Evolutionary conservation across 1,140 invertebrate species (phyloP), one percentile per base, ranked within the genome.

Genomic region (Drosophila ambigua): DNA sequence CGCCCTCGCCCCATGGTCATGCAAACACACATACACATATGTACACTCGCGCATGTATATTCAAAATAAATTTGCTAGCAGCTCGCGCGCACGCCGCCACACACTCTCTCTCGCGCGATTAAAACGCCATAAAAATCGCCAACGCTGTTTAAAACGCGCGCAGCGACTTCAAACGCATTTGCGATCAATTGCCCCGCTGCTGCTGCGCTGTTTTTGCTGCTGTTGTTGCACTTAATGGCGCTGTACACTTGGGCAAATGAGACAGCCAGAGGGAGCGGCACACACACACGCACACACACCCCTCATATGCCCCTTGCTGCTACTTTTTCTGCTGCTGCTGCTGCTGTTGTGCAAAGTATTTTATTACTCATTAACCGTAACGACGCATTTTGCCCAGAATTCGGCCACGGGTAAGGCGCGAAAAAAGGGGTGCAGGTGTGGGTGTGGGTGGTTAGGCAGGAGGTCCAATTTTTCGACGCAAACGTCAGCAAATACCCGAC

Each of bases 351-450:
- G 72, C 79, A 83, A 83, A 77, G 83, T 88, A 88, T 88, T 88
- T 88, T 88, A 88, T 88, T 88, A 89, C 83, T 88, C 83, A 88
- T 88, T 88, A 88, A 77, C 44, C 83, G 84, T 88, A 88, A 88
- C 84, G 68, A 88, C 83, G 84, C 79, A 88, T 88, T 88, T 88
- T 79, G 72, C 72, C 50, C 62, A 74, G 74, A 87, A 65, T 66
- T 80, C 61, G 68, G 60, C 76, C 43, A 57, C 26, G 59, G 76
- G 31, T 45, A 28, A 35, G 63, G 39, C 15, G 58, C 20, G 63
- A 43, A 48, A 31, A 49, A 60, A 41, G 24, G 35, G 35, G 58
- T 28, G 26, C 35, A 13, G 43, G 45, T 48, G 44, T 35, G 61
- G 69, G 58, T 60, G 55, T 55, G 63, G 35, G 28, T 24, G 44